Conservation (phyloP, 2,113 vertebrate species). For the Pluvianellus socialis region DNA sequence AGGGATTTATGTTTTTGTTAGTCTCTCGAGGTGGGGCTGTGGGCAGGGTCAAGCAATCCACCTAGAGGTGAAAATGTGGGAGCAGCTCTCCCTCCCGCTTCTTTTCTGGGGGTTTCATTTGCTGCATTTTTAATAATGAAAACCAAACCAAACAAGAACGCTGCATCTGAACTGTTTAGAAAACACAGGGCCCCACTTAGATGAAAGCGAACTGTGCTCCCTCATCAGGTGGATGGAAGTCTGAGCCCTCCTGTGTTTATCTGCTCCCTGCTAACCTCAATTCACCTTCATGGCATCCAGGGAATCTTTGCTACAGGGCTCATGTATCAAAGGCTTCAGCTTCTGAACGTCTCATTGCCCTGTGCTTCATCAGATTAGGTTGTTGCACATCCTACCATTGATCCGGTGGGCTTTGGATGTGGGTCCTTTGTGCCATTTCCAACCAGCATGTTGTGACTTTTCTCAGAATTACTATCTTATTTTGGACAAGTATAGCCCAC, state of each 20-base stretch:
- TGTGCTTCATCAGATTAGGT: not conserved
- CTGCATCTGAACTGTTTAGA: slow-evolving; percentile 31
- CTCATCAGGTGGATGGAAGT: slow-evolving; percentile 61
- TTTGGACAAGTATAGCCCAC: not conserved
- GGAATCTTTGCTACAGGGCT: slow-evolving; percentile 54
- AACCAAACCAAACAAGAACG: slow-evolving; percentile 26
- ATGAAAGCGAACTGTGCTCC: slow-evolving; percentile 42
- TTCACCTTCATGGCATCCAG: slow-evolving; percentile 48
- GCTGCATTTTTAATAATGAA: slow-evolving; percentile 38
- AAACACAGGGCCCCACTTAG: not conserved
- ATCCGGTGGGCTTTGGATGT: not conserved
- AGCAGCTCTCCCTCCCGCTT: slow-evolving; percentile 26
- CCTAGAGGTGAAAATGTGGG: slow-evolving; percentile 55
- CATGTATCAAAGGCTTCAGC: slow-evolving; percentile 32
- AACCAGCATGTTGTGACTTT: not conserved
- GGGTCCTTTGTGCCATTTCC: slow-evolving; percentile 1
- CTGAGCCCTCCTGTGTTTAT: slow-evolving; percentile 38
- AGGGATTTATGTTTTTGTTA: not conserved
- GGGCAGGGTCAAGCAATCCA: slow-evolving; percentile 52
- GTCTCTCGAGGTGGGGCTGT: slow-evolving; percentile 22
- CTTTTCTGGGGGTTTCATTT: slow-evolving; percentile 31
- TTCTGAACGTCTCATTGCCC: not conserved
- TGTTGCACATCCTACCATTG: slow-evolving; percentile 10
- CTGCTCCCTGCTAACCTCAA: slow-evolving; percentile 47
- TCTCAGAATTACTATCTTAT: not conserved